Base-by-base conservation (phyloP, 2,888 invertebrate genomes). In the Ramazzottius varieornatus region DNA sequence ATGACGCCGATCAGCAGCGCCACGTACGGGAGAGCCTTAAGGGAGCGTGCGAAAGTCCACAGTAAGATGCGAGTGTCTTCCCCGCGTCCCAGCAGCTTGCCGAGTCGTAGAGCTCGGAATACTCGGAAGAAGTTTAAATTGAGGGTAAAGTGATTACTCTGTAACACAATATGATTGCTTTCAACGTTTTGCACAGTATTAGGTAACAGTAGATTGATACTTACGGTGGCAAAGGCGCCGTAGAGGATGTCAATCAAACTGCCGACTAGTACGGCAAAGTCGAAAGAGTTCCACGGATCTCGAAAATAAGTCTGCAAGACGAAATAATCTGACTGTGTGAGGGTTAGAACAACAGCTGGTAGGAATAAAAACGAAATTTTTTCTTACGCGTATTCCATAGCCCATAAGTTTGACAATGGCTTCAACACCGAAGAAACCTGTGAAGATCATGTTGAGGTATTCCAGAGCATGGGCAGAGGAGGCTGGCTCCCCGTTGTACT, bases 31-130 rank as follows among this genome's bases (percentile, higher is more conserved):
- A 99, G 80, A 32, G 98, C 98, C 75, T 81, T 81, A 78, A 98
- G 96, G 63, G 94, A 96, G 79, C 99, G 98, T 74, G 99, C 90
- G 77, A 98, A 98, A 2, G 98, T 98, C 98, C 98, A 98, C 32
- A 98, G 81, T 66, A 98, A 80, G 0, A 96, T 99, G 68, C 96
- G 81, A 71, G 99, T 98, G 70, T 96, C 96, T 77, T 99, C 98
- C 32, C 98, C 96, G 75, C 92, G 83, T 71, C 92, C 94, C 67
- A 98, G 80, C 68, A 98, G 80, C 78, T 99, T 98, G 54, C 99
- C 91, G 70, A 98, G 81, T 69, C 98, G 83, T 96, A 98, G 96
- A 67, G 96, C 98, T 70, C 98, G 93, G 80, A 99, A 98, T 67
- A 98, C 82, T 63, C 98, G 90, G 80, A 98, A 96, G 82, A 99